These are phyloP conservation scores for Oxyscelio sp. DNA, from an alignment of 2,888 invertebrate species.

Conservation along the genomic window DNA sequence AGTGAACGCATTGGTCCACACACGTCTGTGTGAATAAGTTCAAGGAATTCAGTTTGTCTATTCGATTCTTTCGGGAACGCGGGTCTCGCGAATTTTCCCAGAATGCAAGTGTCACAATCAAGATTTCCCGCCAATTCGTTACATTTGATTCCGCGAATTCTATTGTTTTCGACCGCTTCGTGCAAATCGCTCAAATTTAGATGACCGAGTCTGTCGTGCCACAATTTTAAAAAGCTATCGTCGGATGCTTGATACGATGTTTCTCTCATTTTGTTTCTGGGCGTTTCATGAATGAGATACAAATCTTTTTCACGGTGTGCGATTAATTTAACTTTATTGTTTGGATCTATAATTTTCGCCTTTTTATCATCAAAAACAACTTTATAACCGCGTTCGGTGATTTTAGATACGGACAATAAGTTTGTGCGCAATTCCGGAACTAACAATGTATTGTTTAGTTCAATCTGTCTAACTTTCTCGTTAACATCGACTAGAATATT, in stretches of 20 bases:
- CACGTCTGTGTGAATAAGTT: slow-evolving; percentile 75
- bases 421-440: neutral
- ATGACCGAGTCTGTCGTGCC: too few relatives aligned
- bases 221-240: neutral
- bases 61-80: neutral
- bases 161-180: neutral
- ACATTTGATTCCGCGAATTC: slow-evolving; percentile 8
- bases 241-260: too few relatives aligned
- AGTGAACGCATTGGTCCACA: slow-evolving; percentile 73
- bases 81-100: neutral
- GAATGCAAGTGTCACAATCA: neutral
- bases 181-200: neutral
- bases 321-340: neutral
- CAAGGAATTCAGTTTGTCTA: neutral
- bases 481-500: neutral
- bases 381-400: neutral
- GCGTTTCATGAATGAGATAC: too few relatives aligned
- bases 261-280: neutral
- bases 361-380: neutral
- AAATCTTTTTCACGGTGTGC: slow-evolving; percentile 6
- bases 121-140: neutral
- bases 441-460: neutral
- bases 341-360: slow-evolving; percentile 6
- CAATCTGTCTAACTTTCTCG: neutral
- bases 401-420: neutral